These are phyloP conservation scores for Oryctolagus cuniculus DNA, from an alignment of 2,113 vertebrate species.

Conservation along the genomic window mOryCun1.1 NC_091436.1:81068001-81068500, in stretches of 20 bases:
- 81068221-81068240: constrained; percentile 27
- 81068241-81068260: background rate
- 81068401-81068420: constrained; percentile 72
- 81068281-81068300: constrained; percentile 80
- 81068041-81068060: background rate
- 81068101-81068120: background rate
- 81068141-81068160: background rate
- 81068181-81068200: background rate
- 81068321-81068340: constrained; percentile 80
- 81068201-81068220: constrained; percentile 50
- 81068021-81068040: background rate
- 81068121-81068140: background rate
- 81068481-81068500: constrained; percentile 47
- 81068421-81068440: constrained; percentile 66
- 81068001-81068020: background rate
- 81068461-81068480: background rate
- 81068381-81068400: constrained; percentile 83
- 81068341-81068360: constrained; percentile 82
- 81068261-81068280: constrained; percentile 14
- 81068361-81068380: constrained; percentile 83
- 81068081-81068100: background rate
- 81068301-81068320: constrained; percentile 83
- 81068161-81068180: no score
- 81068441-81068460: constrained; percentile 70
- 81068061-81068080: background rate